phyloP scores from a whole-genome alignment of 2,113 vertebrate species.

The Fukomys damarensis region DNA sequence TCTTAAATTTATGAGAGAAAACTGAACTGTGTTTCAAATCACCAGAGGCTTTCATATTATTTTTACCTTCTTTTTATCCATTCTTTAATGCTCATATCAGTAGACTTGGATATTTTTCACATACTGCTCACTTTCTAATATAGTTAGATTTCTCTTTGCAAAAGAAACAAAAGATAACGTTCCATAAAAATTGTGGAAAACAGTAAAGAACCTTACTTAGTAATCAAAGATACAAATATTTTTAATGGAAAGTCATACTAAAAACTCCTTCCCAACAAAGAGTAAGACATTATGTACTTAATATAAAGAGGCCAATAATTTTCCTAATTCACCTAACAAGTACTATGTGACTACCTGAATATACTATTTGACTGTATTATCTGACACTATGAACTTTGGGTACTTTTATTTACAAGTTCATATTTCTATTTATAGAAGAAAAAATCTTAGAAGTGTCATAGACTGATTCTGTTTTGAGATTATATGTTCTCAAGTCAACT shows the following conservation, averaged over 20 bases:
- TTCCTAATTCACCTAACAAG: background rate
- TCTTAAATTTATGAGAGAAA: slow-evolving; percentile 87
- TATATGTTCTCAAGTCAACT: slow-evolving; percentile 23
- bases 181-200: slow-evolving; percentile 41
- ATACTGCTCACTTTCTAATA: slow-evolving; percentile 59
- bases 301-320: background rate
- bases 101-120: slow-evolving; percentile 64
- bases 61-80: slow-evolving; percentile 72
- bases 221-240: slow-evolving; percentile 45
- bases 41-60: slow-evolving; percentile 82
- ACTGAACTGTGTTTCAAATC: slow-evolving; percentile 86
- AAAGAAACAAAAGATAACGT: slow-evolving; percentile 62
- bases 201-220: slow-evolving; percentile 50
- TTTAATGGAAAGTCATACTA: background rate
- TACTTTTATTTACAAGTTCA: slow-evolving; percentile 25
- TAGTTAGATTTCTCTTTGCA: slow-evolving; percentile 65
- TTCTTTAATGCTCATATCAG: slow-evolving; percentile 37
- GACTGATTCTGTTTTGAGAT: slow-evolving; percentile 42
- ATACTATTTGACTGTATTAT: background rate
- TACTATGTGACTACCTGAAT: background rate
- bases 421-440: slow-evolving; percentile 34
- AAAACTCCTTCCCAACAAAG: slow-evolving; percentile 53
- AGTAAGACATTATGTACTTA: background rate
- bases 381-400: background rate
- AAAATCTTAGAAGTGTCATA: background rate